These are phyloP conservation scores for Pelusios castaneus DNA, from an alignment of 2,113 vertebrate species.

Conservation along the genomic window DNA sequence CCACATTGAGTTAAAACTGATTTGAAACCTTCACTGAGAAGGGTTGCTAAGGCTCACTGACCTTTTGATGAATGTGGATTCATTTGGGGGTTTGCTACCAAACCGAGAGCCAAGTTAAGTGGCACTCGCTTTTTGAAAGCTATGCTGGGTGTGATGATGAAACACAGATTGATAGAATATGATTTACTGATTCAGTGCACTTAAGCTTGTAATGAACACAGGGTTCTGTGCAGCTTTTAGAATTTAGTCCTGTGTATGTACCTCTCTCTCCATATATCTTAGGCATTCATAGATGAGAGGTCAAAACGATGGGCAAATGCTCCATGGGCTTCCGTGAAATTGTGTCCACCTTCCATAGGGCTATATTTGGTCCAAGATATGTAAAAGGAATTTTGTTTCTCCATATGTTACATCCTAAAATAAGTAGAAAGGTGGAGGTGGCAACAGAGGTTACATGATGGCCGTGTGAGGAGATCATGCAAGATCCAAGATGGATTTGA, in stretches of 20 bases:
- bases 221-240: background rate
- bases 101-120: background rate
- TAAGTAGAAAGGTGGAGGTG: background rate
- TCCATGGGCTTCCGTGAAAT: background rate
- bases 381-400: background rate
- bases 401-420: background rate
- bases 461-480: background rate
- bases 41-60: too few species aligned
- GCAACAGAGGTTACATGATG: background rate
- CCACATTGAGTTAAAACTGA: background rate
- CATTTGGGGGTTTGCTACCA: background rate
- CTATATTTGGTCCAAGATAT: background rate
- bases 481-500: background rate
- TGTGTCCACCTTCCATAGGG: background rate
- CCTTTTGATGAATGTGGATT: too few species aligned
- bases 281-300: background rate
- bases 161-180: background rate
- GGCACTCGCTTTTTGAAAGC: background rate
- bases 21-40: background rate
- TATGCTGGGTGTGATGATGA: background rate
- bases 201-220: background rate
- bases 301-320: background rate
- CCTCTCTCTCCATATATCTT: background rate
- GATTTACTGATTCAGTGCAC: background rate
- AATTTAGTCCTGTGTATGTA: background rate